Evolutionary conservation across 2,888 invertebrate genomes (phyloP), one percentile per base, ranked within the genome.

Genomic region (Aleiodes testaceus): DNA sequence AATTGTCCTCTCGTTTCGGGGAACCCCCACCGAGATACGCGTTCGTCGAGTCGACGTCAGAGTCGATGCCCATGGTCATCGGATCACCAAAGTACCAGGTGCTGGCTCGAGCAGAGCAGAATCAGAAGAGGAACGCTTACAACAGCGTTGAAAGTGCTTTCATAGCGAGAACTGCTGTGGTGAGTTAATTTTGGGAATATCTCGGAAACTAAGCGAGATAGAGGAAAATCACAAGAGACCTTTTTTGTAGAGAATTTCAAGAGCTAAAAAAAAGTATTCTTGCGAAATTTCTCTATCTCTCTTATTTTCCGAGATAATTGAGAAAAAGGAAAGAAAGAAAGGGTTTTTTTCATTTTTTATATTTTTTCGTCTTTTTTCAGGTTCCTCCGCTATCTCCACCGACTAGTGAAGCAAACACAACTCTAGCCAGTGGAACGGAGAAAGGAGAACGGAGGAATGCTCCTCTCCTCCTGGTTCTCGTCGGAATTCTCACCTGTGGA

Each of bases 351-450:
- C n/a, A n/a, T n/a, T n/a, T n/a, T n/a, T n/a, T n/a, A n/a, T n/a
- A n/a, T n/a, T n/a, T n/a, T n/a, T n/a, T n/a, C n/a, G 68, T 63
- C 52, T 66, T 69, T 64, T 66, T 72, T 22, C 65, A 87, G 87
- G 87, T 87, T 36, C 86, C 87, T n/a, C 87, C 87, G 4, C 75
- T 87, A 45, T 87, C 87, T 1, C 85, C 87, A 9, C 85, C 85
- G 7, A 82, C 78, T 73, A 86, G 86, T 67, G 87, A 87, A 20
- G 85, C 82, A 0, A 87, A 87, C 45, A 87, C 86, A 16, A 87
- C 87, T 1, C 66, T 87, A 61, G 84, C 84, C 12, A 87, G 87
- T 73, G 85, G 81, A 18, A 71, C 83, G 14, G 87, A 87, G 52
- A 87, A 87, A 69, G 77, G 75, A 70, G 85, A 87, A 1, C 79